Percentiles rank a stretch among this genome's conserved stretches.
These are phyloP conservation scores for Listronotus oregonensis DNA, from an alignment of 1,140 invertebrate species.

Conservation along the genomic window DNA sequence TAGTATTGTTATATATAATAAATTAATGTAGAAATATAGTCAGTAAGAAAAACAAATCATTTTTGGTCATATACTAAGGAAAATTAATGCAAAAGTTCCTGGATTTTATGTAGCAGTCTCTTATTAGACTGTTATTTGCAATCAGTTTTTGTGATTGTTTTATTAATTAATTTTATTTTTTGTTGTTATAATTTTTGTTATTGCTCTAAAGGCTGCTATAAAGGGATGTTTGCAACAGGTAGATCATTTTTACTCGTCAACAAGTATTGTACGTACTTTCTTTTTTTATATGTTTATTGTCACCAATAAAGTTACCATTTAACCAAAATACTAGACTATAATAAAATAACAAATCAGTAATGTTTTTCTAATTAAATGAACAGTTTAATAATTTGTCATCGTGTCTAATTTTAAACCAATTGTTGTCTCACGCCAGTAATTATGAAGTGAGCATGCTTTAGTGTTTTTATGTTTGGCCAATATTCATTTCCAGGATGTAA, in stretches of 20 bases:
- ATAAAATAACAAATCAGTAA: no score
- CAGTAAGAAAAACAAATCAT: slow-evolving; percentile 40
- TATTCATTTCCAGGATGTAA: no score
- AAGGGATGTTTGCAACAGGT: slow-evolving; percentile 37
- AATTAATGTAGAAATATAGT: slow-evolving; percentile 58
- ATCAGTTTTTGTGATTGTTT: slow-evolving; percentile 30
- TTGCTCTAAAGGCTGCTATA: slow-evolving; percentile 30
- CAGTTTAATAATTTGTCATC: no score
- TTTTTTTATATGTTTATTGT: slow-evolving; percentile 52
- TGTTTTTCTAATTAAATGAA: no score
- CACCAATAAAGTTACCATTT: slow-evolving; percentile 42
- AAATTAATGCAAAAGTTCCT: slow-evolving; percentile 18
- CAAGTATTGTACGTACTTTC: neutral
- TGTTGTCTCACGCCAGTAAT: no score
- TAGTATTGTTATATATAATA: slow-evolving; percentile 55
- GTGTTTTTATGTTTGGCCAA: no score
- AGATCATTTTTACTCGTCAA: slow-evolving; percentile 43
- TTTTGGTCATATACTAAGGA: slow-evolving; percentile 2
- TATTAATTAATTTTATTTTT: slow-evolving; percentile 25
- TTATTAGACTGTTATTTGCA: slow-evolving; percentile 19
- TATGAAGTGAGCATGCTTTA: no score
- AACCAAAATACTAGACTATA: neutral
- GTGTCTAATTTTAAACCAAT: no score
- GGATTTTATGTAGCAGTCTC: slow-evolving; percentile 14
- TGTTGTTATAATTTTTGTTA: slow-evolving; percentile 24